Evolutionary conservation across 2,888 invertebrate species (phyloP), one percentile per base, ranked within the genome.

Genomic region (Adineta ricciae): DNA sequence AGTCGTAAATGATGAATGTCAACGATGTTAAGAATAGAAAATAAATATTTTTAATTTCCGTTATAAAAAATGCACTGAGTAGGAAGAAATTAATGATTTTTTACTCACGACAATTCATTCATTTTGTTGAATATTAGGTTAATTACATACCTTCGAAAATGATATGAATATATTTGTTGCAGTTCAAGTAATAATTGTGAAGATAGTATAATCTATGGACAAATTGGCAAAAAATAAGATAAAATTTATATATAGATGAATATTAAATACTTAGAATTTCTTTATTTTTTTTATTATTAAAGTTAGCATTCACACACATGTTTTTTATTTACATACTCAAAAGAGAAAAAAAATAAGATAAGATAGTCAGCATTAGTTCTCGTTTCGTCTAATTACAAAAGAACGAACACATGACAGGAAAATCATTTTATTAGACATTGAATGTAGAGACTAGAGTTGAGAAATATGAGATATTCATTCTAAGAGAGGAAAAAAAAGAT

Each of bases 281-380:
- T 19, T 64, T 56, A 46, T 27, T 27, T 32, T 64, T 64, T 64
- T 32, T n/a, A n/a, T 0, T 64, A 64, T 64, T 64, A 64, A 32
- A 64, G 32, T 64, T 27, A 32, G 32, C 32, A 64, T 64, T 64
- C 32, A 64, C 64, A 64, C 19, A 64, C 64, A 64, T 64, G 64
- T 36, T 64, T n/a, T n/a, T 64, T 64, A 64, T 64, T 27, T 64
- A 64, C 64, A 64, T 64, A 64, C 64, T 64, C 19, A 64, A 64
- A 64, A 64, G 32, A 8, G 16, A 11, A 64, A 64, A 64, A 27
- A 11, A 56, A 56, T 11, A 56, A 56, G 27, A 27, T 27, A 27
- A 56, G 64, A 32, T 64, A 64, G 4, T 32, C 32, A 64, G 32
- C 64, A 64, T 64, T 32, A n/a, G n/a, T n/a, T n/a, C n/a, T n/a